Evolutionary conservation across 2,797 vertebrate genomes (phyloP).

Genomic region (Poeciliopsis turneri): DNA sequence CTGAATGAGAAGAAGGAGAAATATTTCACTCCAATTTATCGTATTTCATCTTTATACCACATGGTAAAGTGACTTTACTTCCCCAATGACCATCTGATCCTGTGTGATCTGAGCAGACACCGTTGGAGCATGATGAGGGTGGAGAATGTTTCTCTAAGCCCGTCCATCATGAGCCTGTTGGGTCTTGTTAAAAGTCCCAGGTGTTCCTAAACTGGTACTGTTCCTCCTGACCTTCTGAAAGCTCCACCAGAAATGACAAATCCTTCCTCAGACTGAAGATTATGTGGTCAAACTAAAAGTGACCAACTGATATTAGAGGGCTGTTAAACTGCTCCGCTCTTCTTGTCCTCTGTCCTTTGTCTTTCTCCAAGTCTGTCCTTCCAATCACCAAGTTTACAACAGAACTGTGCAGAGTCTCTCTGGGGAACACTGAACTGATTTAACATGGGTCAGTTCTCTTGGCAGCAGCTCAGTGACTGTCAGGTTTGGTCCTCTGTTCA

Average conservation of each 20-base stretch:
- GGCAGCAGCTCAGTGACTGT: conserved; percentile 55
- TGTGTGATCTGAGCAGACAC: conserved; percentile 83
- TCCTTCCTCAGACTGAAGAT: conserved; percentile 84
- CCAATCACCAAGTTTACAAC: conserved; percentile 70
- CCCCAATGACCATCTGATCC: conserved; percentile 77
- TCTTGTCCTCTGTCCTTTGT: conserved; percentile 62
- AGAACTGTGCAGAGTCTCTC: conserved; percentile 52
- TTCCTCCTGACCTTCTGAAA: conserved; percentile 80
- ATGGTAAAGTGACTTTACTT: conserved; percentile 66
- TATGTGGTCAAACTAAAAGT: conserved; percentile 82
- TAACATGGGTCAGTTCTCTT: conserved; percentile 61
- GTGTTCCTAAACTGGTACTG: conserved; percentile 84
- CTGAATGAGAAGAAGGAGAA: conserved; percentile 56
- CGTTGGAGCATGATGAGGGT: conserved; percentile 80
- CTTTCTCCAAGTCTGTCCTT: conserved; percentile 79
- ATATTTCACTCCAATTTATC: conserved; percentile 65
- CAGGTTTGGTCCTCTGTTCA: conserved; percentile 55
- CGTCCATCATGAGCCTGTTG: conserved; percentile 81
- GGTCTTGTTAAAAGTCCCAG: conserved; percentile 90
- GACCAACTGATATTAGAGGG: conserved; percentile 80
- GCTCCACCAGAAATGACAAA: conserved; percentile 89
- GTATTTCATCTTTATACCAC: conserved; percentile 53
- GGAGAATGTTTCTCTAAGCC: conserved; percentile 80
- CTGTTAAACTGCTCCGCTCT: conserved; percentile 75
- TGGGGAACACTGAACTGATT: conserved; percentile 66